These are phyloP conservation scores for Mercenaria mercenaria DNA, from an alignment of 1,140 invertebrate species.

Conservation along the genomic window DNA sequence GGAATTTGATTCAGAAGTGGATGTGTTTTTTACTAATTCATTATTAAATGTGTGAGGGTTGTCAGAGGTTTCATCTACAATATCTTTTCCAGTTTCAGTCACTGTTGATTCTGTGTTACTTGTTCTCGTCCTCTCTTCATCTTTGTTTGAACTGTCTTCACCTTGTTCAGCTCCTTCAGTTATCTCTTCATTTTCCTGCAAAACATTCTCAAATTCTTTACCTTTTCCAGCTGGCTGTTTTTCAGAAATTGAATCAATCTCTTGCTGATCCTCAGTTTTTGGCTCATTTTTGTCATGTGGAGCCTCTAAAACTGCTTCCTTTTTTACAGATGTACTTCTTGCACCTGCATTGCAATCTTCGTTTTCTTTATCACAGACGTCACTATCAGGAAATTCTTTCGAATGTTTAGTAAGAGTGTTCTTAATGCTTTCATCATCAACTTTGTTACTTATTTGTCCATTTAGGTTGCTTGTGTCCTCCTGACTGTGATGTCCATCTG, in stretches of 20 bases:
- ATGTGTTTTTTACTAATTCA: constrained; percentile 44
- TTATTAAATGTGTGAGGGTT: not conserved
- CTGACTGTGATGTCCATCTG: not conserved
- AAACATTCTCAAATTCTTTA: not conserved
- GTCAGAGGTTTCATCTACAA: not conserved
- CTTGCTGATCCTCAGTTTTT: not conserved
- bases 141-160: not conserved
- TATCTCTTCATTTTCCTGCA: not conserved
- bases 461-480: not conserved
- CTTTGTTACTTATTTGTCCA: not conserved
- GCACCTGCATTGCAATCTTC: not conserved
- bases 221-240: not conserved
- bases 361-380: not conserved
- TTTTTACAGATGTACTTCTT: not conserved
- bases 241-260: not conserved
- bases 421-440: not conserved
- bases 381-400: not conserved
- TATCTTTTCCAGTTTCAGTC: not conserved
- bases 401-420: not conserved
- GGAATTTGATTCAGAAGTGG: constrained; percentile 74
- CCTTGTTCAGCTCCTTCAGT: not conserved
- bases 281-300: not conserved
- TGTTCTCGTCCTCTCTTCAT: not conserved
- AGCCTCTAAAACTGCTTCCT: not conserved
- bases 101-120: not conserved